A percentile compares a stretch with the other conserved stretches of the same genome.
These are phyloP conservation scores for Cliona cf. orientalis DNA, from an alignment of 37 sponge, comb jelly and placozoan genomes.

Conservation along the genomic window DNA sequence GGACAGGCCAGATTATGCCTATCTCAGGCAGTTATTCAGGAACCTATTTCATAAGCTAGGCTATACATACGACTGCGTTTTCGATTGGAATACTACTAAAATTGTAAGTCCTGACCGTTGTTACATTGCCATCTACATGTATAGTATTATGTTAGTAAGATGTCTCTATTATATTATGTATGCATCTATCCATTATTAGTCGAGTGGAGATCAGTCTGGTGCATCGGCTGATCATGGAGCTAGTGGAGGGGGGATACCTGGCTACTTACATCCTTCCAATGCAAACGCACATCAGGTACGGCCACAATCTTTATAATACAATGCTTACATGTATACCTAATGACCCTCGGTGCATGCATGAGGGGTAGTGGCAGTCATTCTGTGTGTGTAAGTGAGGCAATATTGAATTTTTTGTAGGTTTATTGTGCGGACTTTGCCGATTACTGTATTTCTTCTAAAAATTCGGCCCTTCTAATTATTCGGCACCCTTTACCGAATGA, in stretches of 20 bases:
- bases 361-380: too few relatives aligned
- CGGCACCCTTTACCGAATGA: too few relatives aligned
- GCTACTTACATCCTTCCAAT: neutral
- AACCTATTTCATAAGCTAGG: constrained; percentile 90
- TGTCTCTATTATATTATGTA: too few relatives aligned
- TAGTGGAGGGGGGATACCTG: constrained; percentile 7
- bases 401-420: too few relatives aligned
- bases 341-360: too few relatives aligned
- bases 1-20: constrained; percentile 98
- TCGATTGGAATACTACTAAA: constrained; percentile 95
- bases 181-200: too few relatives aligned
- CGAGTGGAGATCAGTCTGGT: constrained; percentile 8
- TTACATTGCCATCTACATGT: neutral
- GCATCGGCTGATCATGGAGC: constrained; percentile 29
- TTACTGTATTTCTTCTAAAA: too few relatives aligned
- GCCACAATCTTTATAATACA: neutral
- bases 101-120: constrained; percentile 25
- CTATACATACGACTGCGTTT: constrained; percentile 98
- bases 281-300: constrained; percentile 26
- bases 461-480: too few relatives aligned
- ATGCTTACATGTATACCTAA: neutral
- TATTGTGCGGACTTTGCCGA: too few relatives aligned
- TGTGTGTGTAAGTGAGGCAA: too few relatives aligned
- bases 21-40: constrained; percentile 94
- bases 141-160: neutral